A percentile compares a stretch with the other conserved stretches of the same genome.
Conservation (phyloP, 1,140 invertebrate species). For the Agraylea sexmaculata region DNA sequence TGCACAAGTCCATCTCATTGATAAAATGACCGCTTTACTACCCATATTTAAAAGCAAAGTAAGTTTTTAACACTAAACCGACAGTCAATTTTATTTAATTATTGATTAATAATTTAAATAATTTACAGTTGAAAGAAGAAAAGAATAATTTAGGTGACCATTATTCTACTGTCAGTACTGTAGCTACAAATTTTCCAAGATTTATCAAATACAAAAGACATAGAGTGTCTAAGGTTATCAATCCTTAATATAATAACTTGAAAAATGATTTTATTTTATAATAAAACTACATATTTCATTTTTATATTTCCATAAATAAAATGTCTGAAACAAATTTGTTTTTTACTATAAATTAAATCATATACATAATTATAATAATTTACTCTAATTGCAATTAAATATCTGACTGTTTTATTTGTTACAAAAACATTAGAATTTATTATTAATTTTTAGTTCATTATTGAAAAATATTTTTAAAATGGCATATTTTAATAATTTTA, state of each 20-base stretch:
- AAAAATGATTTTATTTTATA: neutral
- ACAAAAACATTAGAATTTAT: too few species aligned
- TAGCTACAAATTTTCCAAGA: slow-evolving; percentile 52
- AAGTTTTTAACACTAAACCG: slow-evolving; percentile 20
- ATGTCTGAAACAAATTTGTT: too few species aligned
- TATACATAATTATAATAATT: too few species aligned
- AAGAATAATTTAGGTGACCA: slow-evolving; percentile 51
- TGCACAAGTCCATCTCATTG: slow-evolving; percentile 47
- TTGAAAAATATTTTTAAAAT: too few species aligned
- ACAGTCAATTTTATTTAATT: slow-evolving; percentile 1
- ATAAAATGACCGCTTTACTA: slow-evolving; percentile 42
- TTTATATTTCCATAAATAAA: slow-evolving; percentile 4
- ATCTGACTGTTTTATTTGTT: too few species aligned
- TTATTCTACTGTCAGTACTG: slow-evolving; percentile 52
- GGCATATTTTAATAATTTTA: too few species aligned
- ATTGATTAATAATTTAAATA: slow-evolving; percentile 5
- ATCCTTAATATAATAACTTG: slow-evolving; percentile 24
- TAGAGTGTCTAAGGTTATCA: slow-evolving; percentile 27
- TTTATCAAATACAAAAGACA: slow-evolving; percentile 57
- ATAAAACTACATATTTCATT: neutral
- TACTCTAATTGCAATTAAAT: too few species aligned
- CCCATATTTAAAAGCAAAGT: slow-evolving; percentile 56
- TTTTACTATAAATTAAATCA: too few species aligned
- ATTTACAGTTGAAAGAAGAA: slow-evolving; percentile 47
- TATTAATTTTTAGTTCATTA: too few species aligned